phyloP scores from a whole-genome alignment of 1,140 invertebrate species.

The Mamestra configurata region DNA sequence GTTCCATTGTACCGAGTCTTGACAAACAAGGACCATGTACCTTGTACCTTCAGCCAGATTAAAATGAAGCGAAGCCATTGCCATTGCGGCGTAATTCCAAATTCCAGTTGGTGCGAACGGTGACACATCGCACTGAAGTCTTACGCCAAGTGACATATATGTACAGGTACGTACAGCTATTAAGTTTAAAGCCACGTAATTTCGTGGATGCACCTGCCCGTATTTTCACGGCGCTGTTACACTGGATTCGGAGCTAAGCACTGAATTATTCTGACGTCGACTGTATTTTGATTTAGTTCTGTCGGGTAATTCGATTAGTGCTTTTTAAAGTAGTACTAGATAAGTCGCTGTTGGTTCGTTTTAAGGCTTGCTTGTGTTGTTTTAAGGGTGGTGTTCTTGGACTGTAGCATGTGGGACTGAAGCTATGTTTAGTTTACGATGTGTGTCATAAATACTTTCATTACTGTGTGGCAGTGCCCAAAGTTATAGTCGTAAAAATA shows the following conservation, averaged over 20 bases:
- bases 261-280: constrained; percentile 46
- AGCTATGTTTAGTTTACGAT: too few relatives aligned
- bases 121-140: constrained; percentile 47
- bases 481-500: too few relatives aligned
- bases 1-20: neutral
- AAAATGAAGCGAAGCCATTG: constrained; percentile 55
- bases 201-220: constrained; percentile 62
- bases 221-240: constrained; percentile 60
- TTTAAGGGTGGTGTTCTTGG: neutral
- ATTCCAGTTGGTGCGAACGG: constrained; percentile 47
- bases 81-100: constrained; percentile 55
- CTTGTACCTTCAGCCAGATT: constrained; percentile 50
- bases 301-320: constrained; percentile 27
- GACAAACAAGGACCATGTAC: constrained; percentile 28
- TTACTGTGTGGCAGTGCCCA: too few relatives aligned
- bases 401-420: neutral
- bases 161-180: constrained; percentile 55
- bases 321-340: constrained; percentile 9
- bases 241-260: constrained; percentile 44
- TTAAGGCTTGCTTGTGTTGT: neutral
- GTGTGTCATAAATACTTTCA: too few relatives aligned
- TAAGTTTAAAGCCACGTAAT: constrained; percentile 62
- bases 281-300: constrained; percentile 50
- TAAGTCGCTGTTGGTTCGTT: constrained; percentile 1
- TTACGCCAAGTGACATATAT: constrained; percentile 63